Evolutionary conservation across 2,888 invertebrate species (phyloP).

Genomic region (Digitonthophagus gazella): DNA sequence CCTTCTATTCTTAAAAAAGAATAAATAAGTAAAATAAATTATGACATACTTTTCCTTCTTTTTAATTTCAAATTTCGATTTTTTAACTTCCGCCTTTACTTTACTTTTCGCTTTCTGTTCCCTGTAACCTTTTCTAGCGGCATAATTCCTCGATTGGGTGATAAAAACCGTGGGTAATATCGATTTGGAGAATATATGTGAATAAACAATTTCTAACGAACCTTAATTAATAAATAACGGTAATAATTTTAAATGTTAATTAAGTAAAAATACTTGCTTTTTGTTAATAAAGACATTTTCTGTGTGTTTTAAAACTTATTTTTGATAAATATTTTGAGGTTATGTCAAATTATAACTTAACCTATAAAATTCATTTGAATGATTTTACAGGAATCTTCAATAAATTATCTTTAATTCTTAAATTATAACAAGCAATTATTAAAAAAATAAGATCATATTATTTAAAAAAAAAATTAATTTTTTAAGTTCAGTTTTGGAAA

Average conservation of each 20-base stretch:
- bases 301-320: background rate
- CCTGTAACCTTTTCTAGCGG: conserved; percentile 81
- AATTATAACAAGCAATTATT: too few relatives aligned
- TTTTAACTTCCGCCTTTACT: conserved; percentile 70
- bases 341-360: background rate
- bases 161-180: background rate
- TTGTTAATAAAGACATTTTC: conserved; percentile 21
- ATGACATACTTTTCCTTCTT: conserved; percentile 56
- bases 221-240: background rate
- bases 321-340: background rate
- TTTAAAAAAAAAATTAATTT: too few relatives aligned
- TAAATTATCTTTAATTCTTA: too few relatives aligned
- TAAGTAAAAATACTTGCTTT: conserved; percentile 2
- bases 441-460: too few relatives aligned
- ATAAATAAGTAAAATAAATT: too few relatives aligned
- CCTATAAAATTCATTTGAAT: background rate
- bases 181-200: conserved; percentile 2
- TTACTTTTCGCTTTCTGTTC: conserved; percentile 66
- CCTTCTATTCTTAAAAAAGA: background rate
- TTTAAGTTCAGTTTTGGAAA: too few relatives aligned
- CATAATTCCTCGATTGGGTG: conserved; percentile 54
- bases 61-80: conserved; percentile 72
- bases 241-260: background rate
- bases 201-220: background rate
- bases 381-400: too few relatives aligned